Evolutionary conservation across 2,888 invertebrate species (phyloP).

Genomic region (Pelosia muscerda): DNA sequence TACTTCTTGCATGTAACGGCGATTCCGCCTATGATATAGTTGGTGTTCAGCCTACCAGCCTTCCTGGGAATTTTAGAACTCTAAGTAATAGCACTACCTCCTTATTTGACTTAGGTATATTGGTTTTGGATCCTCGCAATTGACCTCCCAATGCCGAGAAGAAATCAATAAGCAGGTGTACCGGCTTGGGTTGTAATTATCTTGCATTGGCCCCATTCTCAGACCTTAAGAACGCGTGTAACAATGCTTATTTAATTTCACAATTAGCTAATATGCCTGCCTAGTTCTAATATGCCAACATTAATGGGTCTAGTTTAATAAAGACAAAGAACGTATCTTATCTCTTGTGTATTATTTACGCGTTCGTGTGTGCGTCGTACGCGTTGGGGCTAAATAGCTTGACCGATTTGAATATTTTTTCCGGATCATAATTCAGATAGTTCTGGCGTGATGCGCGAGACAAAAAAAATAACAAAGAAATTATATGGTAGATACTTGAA

Average conservation of each 20-base stretch:
- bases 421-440: background rate
- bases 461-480: background rate
- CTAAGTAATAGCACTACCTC: background rate
- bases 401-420: background rate
- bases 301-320: no score
- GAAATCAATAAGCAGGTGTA: background rate
- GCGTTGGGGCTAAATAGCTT: background rate
- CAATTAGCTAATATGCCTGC: background rate
- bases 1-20: background rate
- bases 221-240: no score
- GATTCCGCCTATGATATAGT: background rate
- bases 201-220: no score
- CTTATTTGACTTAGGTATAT: background rate
- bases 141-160: background rate
- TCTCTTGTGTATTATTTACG: background rate
- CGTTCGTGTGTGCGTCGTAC: background rate
- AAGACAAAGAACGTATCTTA: background rate
- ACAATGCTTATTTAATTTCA: background rate
- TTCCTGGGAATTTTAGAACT: background rate
- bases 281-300: background rate
- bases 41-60: background rate
- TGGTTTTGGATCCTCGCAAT: background rate
- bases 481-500: background rate
- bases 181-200: background rate
- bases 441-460: background rate